These are phyloP conservation scores for Holothuria scabra DNA, from an alignment of 53 echinoderm and acorn worm species.

Conservation along the genomic window DNA sequence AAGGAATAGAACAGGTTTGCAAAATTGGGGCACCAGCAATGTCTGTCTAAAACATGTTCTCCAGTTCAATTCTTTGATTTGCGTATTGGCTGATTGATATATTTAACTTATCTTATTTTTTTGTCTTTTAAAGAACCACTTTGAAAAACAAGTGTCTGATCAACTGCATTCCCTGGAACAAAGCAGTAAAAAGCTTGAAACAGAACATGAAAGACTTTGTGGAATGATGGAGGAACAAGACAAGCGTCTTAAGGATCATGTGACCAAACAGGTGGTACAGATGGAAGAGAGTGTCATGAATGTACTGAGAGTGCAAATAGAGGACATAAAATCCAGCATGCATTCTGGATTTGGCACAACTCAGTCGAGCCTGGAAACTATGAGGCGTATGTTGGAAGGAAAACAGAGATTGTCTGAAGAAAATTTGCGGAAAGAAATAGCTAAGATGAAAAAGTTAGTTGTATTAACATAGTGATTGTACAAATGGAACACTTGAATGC, in stretches of 20 bases:
- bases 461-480: constrained; percentile 48
- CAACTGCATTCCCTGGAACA: constrained; percentile 13
- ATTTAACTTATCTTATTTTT: too few species aligned
- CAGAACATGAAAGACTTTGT: constrained; percentile 33
- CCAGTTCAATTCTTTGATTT: too few species aligned
- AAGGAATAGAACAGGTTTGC: too few species aligned
- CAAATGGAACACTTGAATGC: neutral
- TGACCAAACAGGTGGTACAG: constrained; percentile 27
- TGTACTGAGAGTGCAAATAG: constrained; percentile 27
- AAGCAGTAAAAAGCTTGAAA: constrained; percentile 25
- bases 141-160: constrained; percentile 9
- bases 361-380: constrained; percentile 52
- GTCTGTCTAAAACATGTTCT: too few species aligned
- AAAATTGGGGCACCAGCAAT: too few species aligned
- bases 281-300: constrained; percentile 45
- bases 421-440: constrained; percentile 60
- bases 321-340: constrained; percentile 43
- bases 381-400: constrained; percentile 59
- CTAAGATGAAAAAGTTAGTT: constrained; percentile 70
- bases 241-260: constrained; percentile 25
- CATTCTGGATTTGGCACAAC: constrained; percentile 43
- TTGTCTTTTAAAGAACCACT: neutral
- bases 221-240: constrained; percentile 27
- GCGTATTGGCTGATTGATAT: too few species aligned
- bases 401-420: constrained; percentile 62